Conservation (phyloP, 2,113 vertebrate genomes). For the Gopherus flavomarginatus region DNA sequence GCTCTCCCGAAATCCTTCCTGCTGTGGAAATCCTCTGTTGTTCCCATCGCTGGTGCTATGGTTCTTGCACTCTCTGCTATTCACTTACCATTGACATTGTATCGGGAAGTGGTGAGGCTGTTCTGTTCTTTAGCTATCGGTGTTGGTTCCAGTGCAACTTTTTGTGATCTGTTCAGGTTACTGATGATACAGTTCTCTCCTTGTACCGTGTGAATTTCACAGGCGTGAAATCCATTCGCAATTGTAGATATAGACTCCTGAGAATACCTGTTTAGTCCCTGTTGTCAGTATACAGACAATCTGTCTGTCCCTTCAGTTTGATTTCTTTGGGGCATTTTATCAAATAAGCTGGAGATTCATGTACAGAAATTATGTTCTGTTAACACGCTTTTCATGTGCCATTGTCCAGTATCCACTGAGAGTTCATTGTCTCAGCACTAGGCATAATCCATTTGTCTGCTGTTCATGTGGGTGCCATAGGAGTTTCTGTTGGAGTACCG, state of each 20-base stretch:
- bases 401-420: rapidly evolving
- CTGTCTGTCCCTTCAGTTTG: not conserved
- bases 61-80: not conserved
- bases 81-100: not conserved
- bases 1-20: no score
- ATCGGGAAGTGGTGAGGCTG: not conserved
- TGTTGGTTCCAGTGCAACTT: no score
- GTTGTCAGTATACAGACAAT: rapidly evolving
- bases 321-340: not conserved
- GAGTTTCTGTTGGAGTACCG: not conserved
- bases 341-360: not conserved
- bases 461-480: not conserved
- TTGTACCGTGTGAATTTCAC: rapidly evolving
- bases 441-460: conserved; percentile 19
- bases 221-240: not conserved
- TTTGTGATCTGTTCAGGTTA: rapidly evolving
- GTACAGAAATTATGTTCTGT: not conserved
- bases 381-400: not conserved
- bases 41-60: not conserved
- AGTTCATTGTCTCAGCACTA: rapidly evolving
- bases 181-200: rapidly evolving
- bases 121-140: not conserved
- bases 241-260: rapidly evolving
- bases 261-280: not conserved
- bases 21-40: not conserved